These are phyloP conservation scores for Seladonia tumulorum DNA, from an alignment of 2,888 invertebrate species.

Conservation along the genomic window DNA sequence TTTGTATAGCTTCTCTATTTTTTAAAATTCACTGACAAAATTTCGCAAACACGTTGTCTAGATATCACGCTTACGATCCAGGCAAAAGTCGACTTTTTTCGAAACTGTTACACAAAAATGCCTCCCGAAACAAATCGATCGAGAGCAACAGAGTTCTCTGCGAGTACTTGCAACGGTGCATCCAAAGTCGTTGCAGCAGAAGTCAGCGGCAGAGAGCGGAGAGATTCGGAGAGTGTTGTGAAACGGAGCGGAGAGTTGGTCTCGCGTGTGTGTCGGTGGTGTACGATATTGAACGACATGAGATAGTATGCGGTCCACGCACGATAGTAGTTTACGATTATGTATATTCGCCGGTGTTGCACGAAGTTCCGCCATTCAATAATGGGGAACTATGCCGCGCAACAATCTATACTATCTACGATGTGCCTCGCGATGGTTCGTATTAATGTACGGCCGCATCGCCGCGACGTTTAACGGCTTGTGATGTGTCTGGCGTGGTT, in stretches of 20 bases:
- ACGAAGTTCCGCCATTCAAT: slow-evolving; percentile 14
- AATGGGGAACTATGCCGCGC: slow-evolving; percentile 7
- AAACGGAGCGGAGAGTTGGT: not conserved
- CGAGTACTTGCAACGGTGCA: too few relatives aligned
- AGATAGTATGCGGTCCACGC: slow-evolving; percentile 13
- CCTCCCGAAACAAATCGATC: not conserved
- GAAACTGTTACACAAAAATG: not conserved
- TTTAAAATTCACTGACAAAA: too few relatives aligned
- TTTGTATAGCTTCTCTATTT: too few relatives aligned
- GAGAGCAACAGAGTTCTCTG: not conserved
- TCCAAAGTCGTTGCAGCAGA: not conserved
- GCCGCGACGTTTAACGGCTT: slow-evolving; percentile 7
- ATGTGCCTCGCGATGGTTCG: not conserved
- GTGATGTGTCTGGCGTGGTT: not conserved
- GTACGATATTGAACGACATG: not conserved
- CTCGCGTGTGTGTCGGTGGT: not conserved
- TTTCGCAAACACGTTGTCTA: too few relatives aligned
- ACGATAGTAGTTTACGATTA: not conserved
- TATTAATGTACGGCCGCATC: not conserved
- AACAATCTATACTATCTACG: slow-evolving; percentile 8
- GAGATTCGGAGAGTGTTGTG: not conserved
- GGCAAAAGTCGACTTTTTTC: too few relatives aligned
- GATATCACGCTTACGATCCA: too few relatives aligned
- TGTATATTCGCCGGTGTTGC: slow-evolving; percentile 2
- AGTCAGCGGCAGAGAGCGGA: not conserved